Conservation (phyloP, 2,797 vertebrate genomes). For the Anableps anableps region DNA sequence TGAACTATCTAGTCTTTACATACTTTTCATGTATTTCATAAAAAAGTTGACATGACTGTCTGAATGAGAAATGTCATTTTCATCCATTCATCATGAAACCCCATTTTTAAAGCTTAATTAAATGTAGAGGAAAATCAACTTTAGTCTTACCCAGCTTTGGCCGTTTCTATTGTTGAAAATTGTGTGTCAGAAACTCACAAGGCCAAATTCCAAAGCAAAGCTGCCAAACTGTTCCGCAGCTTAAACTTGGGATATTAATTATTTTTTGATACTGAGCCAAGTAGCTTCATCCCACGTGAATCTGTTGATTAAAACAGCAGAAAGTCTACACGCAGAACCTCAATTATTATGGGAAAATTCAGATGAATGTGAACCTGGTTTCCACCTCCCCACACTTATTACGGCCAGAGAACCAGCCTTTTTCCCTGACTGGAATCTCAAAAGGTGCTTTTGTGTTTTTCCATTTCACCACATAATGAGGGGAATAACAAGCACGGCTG, state of each 20-base stretch:
- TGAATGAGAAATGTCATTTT: constrained; percentile 12
- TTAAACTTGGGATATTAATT: constrained; percentile 34
- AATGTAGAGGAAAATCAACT: background rate
- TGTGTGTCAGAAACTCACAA: constrained; percentile 19
- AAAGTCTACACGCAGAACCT: constrained; percentile 28
- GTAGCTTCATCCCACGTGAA: constrained; percentile 38
- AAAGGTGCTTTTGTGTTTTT: constrained; percentile 75
- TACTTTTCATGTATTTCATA: constrained; percentile 27
- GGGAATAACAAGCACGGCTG: constrained; percentile 76
- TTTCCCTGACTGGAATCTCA: constrained; percentile 72
- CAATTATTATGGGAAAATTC: constrained; percentile 60
- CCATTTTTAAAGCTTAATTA: background rate
- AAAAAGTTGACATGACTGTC: constrained; percentile 3
- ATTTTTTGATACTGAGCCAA: constrained; percentile 42
- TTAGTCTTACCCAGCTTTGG: constrained; percentile 13
- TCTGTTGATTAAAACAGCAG: constrained; percentile 51
- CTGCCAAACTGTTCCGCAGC: constrained; percentile 18
- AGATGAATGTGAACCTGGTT: constrained; percentile 44
- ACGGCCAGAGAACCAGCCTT: constrained; percentile 57
- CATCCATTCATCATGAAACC: constrained; percentile 26
- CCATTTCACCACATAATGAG: constrained; percentile 78
- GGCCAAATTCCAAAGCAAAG: constrained; percentile 16
- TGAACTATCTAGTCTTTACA: constrained; percentile 26
- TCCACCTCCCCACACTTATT: constrained; percentile 41
- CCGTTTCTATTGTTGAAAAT: background rate